These are phyloP conservation scores for Cephalopterus ornatus DNA, from an alignment of 2,113 vertebrate species.

Conservation along the genomic window DNA sequence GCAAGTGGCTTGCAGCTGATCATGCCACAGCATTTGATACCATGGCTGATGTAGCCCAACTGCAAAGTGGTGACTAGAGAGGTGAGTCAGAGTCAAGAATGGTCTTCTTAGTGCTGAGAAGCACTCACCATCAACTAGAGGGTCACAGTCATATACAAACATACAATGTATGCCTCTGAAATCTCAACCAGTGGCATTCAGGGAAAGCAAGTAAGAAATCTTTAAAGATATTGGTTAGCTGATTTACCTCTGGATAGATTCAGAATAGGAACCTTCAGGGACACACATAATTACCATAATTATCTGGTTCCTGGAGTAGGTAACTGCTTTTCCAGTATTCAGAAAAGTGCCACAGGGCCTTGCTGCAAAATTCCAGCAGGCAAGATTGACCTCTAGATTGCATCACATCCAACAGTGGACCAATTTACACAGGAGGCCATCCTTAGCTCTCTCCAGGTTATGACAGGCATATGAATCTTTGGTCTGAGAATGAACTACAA, in stretches of 20 bases:
- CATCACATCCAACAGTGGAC: not conserved
- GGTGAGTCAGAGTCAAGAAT: not conserved
- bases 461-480: not conserved
- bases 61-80: not conserved
- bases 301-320: not conserved
- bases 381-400: not conserved
- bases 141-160: not conserved
- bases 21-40: not conserved
- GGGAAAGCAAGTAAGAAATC: not conserved
- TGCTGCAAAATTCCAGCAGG: not conserved
- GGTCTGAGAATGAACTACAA: not conserved
- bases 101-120: not conserved
- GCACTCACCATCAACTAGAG: not conserved
- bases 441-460: not conserved
- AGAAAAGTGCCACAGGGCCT: not conserved
- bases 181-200: not conserved
- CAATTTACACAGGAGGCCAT: not conserved
- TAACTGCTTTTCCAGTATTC: not conserved
- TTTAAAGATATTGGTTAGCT: not conserved
- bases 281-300: not conserved
- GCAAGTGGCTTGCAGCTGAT: not conserved
- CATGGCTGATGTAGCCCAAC: not conserved
- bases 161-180: not conserved
- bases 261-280: not conserved
- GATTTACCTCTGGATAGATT: not conserved